Percentiles rank a stretch among this genome's conserved stretches.
Conservation (phyloP, 2,113 vertebrate genomes). For the Labrus mixtus region DNA sequence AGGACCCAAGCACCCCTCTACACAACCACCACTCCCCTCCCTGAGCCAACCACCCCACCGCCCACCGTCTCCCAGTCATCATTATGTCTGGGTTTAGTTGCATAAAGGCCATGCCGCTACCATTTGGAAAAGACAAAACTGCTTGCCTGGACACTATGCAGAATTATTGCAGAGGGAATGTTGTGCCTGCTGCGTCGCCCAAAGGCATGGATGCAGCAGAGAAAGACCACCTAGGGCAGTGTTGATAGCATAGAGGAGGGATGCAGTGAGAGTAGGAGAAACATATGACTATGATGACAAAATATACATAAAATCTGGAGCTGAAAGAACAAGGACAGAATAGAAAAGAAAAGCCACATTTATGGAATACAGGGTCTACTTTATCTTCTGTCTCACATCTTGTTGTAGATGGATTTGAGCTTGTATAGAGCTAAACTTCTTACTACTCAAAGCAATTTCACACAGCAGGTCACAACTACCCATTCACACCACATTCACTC, state of each 20-base stretch:
- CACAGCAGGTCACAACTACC: too few species aligned
- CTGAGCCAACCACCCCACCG: not conserved
- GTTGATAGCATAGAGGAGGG: constrained; percentile 14
- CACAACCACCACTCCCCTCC: constrained; percentile 13
- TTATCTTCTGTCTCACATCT: too few species aligned
- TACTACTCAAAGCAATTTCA: too few species aligned
- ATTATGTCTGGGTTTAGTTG: constrained; percentile 46
- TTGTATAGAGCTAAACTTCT: too few species aligned
- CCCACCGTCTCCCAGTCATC: constrained; percentile 7
- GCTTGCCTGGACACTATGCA: constrained; percentile 55
- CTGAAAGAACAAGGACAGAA: not conserved
- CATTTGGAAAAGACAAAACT: constrained; percentile 51
- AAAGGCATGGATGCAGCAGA: constrained; percentile 53
- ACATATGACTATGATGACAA: not conserved
- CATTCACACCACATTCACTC: too few species aligned
- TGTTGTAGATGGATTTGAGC: too few species aligned
- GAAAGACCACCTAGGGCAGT: constrained; percentile 38
- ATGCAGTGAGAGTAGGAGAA: not conserved
- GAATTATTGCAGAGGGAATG: constrained; percentile 56
- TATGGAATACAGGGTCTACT: too few species aligned
- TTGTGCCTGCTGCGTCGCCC: constrained; percentile 49
- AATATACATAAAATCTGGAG: not conserved
- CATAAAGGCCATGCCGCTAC: constrained; percentile 56
- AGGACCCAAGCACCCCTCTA: constrained; percentile 33
- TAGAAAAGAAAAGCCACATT: not conserved